Evolutionary conservation across 2,797 vertebrate species (phyloP).

Genomic region (Scolopax bukidnonensis): DNA sequence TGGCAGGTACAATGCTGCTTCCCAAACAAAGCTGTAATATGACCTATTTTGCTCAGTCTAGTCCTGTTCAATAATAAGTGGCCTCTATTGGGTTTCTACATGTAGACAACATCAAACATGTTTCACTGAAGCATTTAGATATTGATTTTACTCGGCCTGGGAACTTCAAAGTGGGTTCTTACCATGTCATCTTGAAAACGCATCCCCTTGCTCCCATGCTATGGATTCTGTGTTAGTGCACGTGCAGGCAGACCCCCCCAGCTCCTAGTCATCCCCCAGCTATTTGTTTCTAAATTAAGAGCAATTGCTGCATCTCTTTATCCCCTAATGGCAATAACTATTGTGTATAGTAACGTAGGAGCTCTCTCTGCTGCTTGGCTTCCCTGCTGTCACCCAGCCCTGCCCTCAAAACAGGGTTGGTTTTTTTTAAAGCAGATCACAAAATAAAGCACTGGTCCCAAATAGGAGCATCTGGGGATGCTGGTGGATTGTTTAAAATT

Average conservation of each 20-base stretch:
- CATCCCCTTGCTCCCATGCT: not conserved
- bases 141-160: conserved; percentile 57
- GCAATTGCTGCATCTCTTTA: not conserved
- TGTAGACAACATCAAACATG: conserved; percentile 50
- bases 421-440: not conserved
- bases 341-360: not conserved
- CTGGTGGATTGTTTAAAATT: not conserved
- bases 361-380: not conserved
- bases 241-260: not conserved
- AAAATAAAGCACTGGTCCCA: not conserved
- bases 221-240: not conserved
- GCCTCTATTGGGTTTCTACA: conserved; percentile 31
- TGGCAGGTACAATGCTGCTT: conserved; percentile 30
- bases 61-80: conserved; percentile 45
- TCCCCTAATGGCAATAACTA: not conserved
- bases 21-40: conserved; percentile 47
- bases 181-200: conserved; percentile 6
- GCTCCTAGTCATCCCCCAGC: not conserved
- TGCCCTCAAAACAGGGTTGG: not conserved
- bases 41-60: conserved; percentile 57
- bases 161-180: conserved; percentile 39
- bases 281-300: conserved; percentile 37
- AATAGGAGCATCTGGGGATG: not conserved
- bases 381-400: not conserved
- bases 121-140: conserved; percentile 26